Conservation (phyloP, 2,888 invertebrate genomes). For the Alsophila aescularia region DNA sequence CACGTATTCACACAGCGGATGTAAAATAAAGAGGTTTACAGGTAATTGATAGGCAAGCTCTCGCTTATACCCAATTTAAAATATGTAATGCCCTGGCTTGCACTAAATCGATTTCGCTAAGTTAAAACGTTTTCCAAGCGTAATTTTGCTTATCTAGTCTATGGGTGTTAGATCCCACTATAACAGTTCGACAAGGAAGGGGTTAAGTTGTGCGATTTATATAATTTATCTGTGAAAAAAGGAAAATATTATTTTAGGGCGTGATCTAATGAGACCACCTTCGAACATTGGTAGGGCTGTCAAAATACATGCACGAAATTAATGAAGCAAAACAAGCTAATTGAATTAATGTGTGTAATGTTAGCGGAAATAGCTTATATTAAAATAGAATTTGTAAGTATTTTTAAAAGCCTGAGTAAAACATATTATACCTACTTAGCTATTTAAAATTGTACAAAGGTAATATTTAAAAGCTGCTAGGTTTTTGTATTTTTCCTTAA, state of each 20-base stretch:
- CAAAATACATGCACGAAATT: background rate
- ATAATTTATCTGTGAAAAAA: conserved; percentile 60
- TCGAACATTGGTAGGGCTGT: conserved; percentile 52
- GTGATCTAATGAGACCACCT: conserved; percentile 76
- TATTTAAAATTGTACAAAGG: no score
- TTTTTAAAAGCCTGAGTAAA: no score
- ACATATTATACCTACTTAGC: no score
- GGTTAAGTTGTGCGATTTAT: conserved; percentile 32
- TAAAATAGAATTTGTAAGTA: no score
- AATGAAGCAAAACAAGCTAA: background rate
- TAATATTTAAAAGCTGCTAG: no score
- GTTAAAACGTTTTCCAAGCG: conserved; percentile 44
- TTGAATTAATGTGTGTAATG: no score
- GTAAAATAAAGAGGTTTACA: conserved; percentile 39
- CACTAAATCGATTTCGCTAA: conserved; percentile 30
- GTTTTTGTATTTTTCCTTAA: no score
- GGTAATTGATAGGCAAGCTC: conserved; percentile 40
- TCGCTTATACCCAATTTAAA: conserved; percentile 35
- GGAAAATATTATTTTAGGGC: conserved; percentile 55
- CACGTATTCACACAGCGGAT: conserved; percentile 33
- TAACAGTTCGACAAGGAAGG: conserved; percentile 41
- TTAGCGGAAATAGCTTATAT: no score
- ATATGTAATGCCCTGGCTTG: conserved; percentile 32
- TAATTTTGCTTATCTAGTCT: conserved; percentile 44
- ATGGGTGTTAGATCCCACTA: conserved; percentile 57